These are phyloP conservation scores for Ptiloglossa arizonensis DNA, from an alignment of 1,140 invertebrate species.

Conservation along the genomic window DNA sequence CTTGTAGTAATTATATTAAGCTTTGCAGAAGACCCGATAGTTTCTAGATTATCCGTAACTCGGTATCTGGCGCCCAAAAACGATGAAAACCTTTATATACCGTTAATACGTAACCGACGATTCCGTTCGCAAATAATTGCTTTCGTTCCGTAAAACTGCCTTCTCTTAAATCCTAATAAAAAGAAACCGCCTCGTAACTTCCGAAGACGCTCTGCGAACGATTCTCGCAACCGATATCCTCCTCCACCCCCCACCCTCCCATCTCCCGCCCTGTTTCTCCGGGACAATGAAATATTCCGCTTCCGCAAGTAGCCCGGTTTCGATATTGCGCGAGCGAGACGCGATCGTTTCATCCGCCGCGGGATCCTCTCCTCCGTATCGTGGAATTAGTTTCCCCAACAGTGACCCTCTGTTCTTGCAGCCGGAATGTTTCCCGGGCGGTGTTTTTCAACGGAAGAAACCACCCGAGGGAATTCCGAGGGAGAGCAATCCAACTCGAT, in stretches of 20 bases:
- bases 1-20: too few species aligned
- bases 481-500: constrained; percentile 9
- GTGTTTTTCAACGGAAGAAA: constrained; percentile 50
- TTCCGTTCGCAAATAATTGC: too few species aligned
- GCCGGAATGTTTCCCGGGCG: constrained; percentile 10
- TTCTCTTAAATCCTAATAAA: constrained; percentile 8
- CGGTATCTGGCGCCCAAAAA: too few species aligned
- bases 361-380: constrained; percentile 4
- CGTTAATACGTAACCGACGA: too few species aligned
- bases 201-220: not conserved
- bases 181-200: not conserved
- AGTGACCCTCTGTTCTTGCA: not conserved
- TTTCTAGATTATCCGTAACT: too few species aligned
- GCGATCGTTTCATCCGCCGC: constrained; percentile 26
- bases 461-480: constrained; percentile 44
- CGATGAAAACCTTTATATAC: too few species aligned
- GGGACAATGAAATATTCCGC: constrained; percentile 45
- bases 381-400: constrained; percentile 49
- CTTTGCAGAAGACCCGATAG: too few species aligned
- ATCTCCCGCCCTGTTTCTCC: not conserved
- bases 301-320: not conserved
- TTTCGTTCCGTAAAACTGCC: too few species aligned
- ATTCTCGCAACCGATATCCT: too few species aligned
- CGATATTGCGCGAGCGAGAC: constrained; percentile 26
- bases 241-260: too few species aligned